Conservation (phyloP, 2,113 vertebrate genomes). For the Nothocercus julius region DNA sequence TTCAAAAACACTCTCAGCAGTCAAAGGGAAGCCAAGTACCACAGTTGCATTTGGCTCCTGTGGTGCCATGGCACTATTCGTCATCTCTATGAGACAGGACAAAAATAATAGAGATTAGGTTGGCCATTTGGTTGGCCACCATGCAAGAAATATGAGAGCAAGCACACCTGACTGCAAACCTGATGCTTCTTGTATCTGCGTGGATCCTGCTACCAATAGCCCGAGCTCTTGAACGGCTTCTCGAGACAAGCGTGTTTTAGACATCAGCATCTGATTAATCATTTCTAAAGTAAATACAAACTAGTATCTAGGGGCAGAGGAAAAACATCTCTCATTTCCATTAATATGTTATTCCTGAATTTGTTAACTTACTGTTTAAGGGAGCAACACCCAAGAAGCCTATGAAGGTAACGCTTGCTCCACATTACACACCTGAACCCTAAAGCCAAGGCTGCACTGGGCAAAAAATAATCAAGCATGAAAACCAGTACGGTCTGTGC, state of each 20-base stretch:
- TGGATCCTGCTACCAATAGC: neutral
- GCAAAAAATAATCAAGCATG: neutral
- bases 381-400: neutral
- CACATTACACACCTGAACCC: rapidly evolving
- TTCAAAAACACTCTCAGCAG: neutral
- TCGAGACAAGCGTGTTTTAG: neutral
- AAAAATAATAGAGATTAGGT: neutral
- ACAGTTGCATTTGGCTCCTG: neutral
- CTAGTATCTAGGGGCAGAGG: neutral
- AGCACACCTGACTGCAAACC: neutral
- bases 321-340: neutral
- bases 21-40: neutral
- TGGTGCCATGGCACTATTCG: neutral
- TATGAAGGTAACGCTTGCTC: neutral
- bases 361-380: neutral
- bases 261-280: neutral
- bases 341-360: neutral
- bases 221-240: neutral
- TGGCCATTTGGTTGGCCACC: neutral
- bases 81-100: neutral
- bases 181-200: neutral
- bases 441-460: neutral
- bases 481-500: neutral
- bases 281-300: neutral
- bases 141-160: neutral